Percentiles rank a stretch among this genome's conserved stretches.
These are phyloP conservation scores for Meteorus sp. DNA, from an alignment of 1,140 invertebrate species.

Conservation along the genomic window DNA sequence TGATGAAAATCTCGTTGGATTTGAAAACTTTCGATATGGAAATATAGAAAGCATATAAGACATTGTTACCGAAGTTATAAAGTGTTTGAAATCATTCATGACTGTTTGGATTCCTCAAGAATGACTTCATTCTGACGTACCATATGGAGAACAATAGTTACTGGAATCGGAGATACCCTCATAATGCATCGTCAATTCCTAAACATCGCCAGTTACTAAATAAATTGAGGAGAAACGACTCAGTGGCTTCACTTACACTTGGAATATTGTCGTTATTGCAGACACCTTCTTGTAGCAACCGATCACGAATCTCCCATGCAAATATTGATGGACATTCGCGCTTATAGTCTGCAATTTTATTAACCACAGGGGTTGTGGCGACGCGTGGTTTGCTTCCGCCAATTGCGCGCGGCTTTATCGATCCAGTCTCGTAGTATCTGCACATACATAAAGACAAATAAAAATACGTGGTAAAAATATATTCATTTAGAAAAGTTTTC, in stretches of 20 bases:
- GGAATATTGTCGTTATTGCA: slow-evolving; percentile 99
- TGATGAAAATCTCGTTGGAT: too few species aligned
- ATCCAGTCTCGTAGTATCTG: slow-evolving; percentile 98
- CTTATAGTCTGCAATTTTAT: slow-evolving; percentile 95
- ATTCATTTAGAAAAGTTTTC: too few species aligned
- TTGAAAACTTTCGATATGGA: too few species aligned
- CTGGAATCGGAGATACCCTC: too few species aligned
- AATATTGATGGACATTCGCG: slow-evolving; percentile 96
- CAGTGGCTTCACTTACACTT: slow-evolving; percentile 80
- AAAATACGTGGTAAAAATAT: slow-evolving; percentile 3
- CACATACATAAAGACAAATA: slow-evolving; percentile 36
- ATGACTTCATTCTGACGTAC: too few species aligned
- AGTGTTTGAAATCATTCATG: too few species aligned
- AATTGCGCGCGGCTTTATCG: slow-evolving; percentile 92
- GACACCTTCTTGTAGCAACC: slow-evolving; percentile 92
- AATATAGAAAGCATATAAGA: too few species aligned
- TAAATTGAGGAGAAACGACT: slow-evolving; percentile 23
- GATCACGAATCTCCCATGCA: slow-evolving; percentile 96
- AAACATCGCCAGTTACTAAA: too few species aligned
- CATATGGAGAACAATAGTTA: too few species aligned
- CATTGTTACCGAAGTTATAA: too few species aligned
- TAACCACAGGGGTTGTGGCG: slow-evolving; percentile 92
- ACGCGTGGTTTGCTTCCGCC: slow-evolving; percentile 94
- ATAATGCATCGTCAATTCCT: too few species aligned
- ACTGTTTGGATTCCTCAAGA: too few species aligned